phyloP scores from a whole-genome alignment of 2,797 vertebrate genomes.

The Pipistrellus nathusii region DNA sequence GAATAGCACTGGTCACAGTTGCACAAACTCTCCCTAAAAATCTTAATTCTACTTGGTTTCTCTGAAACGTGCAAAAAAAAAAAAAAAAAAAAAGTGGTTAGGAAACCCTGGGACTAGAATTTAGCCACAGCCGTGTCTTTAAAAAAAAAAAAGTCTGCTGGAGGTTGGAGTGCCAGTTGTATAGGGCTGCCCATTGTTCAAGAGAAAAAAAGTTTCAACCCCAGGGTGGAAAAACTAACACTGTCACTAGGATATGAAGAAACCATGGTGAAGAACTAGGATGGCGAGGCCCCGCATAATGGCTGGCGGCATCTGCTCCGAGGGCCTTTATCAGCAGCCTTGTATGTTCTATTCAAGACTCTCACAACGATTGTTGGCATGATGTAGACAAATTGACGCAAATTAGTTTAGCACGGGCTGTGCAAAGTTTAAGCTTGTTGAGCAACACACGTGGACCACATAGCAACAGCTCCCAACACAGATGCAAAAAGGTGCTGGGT shows the following conservation, averaged over 20 bases:
- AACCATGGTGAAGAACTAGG: slow-evolving; percentile 92
- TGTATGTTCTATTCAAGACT: slow-evolving; percentile 86
- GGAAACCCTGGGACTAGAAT: slow-evolving; percentile 77
- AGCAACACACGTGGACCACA: slow-evolving; percentile 83
- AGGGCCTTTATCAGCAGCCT: slow-evolving; percentile 87
- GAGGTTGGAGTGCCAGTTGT: slow-evolving; percentile 85
- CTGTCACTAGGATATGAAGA: slow-evolving; percentile 91
- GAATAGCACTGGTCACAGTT: not conserved
- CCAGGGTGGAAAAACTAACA: slow-evolving; percentile 90
- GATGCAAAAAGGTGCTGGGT: slow-evolving; percentile 39
- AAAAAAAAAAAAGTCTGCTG: slow-evolving; percentile 70
- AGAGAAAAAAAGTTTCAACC: slow-evolving; percentile 87
- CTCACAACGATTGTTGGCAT: slow-evolving; percentile 88
- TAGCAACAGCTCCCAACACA: slow-evolving; percentile 86
- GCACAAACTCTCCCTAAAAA: slow-evolving; percentile 61
- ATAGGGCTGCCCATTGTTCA: slow-evolving; percentile 85
- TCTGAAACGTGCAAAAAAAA: slow-evolving; percentile 65
- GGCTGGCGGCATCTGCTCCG: slow-evolving; percentile 88
- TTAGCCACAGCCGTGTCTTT: slow-evolving; percentile 72
- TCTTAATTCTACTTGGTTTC: slow-evolving; percentile 77
- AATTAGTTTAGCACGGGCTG: slow-evolving; percentile 91
- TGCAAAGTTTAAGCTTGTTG: slow-evolving; percentile 89
- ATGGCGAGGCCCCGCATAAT: slow-evolving; percentile 85
- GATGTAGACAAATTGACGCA: slow-evolving; percentile 93
- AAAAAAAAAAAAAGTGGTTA: slow-evolving; percentile 50